Evolutionary conservation across 2,888 invertebrate species (phyloP).

Genomic region (Brachypalpus laphriformis): DNA sequence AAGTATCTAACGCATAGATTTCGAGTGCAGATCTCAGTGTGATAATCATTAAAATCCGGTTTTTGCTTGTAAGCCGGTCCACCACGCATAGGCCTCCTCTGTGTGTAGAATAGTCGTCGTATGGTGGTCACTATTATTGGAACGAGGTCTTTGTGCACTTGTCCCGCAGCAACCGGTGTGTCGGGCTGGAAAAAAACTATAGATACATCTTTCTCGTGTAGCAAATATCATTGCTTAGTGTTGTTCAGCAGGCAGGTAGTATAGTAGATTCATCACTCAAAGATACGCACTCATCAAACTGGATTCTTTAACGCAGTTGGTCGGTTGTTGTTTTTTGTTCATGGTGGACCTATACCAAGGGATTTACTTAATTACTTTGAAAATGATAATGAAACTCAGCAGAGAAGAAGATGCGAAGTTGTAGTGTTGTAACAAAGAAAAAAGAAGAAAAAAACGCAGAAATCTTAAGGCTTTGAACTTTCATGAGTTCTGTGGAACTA

Average conservation of each 20-base stretch:
- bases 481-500: conserved; percentile 64
- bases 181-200: neutral
- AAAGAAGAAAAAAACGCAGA: neutral
- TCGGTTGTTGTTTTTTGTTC: neutral
- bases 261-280: conserved; percentile 48
- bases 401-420: conserved; percentile 8
- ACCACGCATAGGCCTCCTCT: conserved; percentile 9
- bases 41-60: conserved; percentile 66
- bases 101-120: neutral
- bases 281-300: conserved; percentile 51
- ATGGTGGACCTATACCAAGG: conserved; percentile 8
- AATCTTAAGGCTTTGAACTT: conserved; percentile 24
- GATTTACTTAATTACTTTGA: conserved; percentile 52
- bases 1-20: conserved; percentile 60
- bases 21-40: conserved; percentile 68
- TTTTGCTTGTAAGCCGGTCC: conserved; percentile 53
- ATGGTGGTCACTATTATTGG: conserved; percentile 65
- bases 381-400: conserved; percentile 56
- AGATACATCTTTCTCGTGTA: conserved; percentile 29
- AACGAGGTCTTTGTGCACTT: conserved; percentile 70
- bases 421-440: too few species aligned
- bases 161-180: conserved; percentile 37
- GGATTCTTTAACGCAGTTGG: conserved; percentile 21
- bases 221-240: conserved; percentile 9
- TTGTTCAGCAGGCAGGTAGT: conserved; percentile 32